Base-by-base conservation (phyloP, 2,113 vertebrate genomes). In the Petroica traversi region DNA sequence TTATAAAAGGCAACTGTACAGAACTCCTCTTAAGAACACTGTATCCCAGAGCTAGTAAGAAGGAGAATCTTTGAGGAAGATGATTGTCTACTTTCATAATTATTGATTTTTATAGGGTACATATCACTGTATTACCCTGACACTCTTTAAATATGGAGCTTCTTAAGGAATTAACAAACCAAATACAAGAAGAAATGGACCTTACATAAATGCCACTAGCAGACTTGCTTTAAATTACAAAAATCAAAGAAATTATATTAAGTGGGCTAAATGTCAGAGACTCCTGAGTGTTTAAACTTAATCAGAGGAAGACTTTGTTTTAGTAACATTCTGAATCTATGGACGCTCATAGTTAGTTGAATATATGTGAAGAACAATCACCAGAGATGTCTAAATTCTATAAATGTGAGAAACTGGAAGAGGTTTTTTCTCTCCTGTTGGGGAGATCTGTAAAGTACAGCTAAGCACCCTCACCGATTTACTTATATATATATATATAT, bases 131-230 rank as follows among this genome's bases (percentile, higher is more conserved):
- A 85, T 81, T 89, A 79, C 17, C 34, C 58, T 41, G 59, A 54
- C 36, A n/a, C 8, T 38, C 54, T 88, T 86, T 69, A 74, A 74
- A 84, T 74, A 80, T 13, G 15, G 34, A 87, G 20, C 45, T 72
- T 89, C 58, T 45, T 73, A 85, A 94, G 33, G 34, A 91, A 64
- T 93, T 94, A 92, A 75, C 77, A 95, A 92, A 58, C 28, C 80
- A 95, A 85, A 85, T 33, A 58, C 18, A 72, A 84, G 73, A 87
- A 78, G 38, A 78, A 95, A 91, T 15, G 18, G 28, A 72, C n/a
- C 49, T 72, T 57, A 61, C 48, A 73, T 29, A 93, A 94, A 92
- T 69, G 67, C 22, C 69, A 87, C 55, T 6, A 86, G 75, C 38
- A 83, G 38, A 63, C 31, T 31, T 48, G 25, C n/a, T 91, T 85